Conservation (phyloP, 2,113 vertebrate genomes). For the Andinoacara biseriatus region DNA sequence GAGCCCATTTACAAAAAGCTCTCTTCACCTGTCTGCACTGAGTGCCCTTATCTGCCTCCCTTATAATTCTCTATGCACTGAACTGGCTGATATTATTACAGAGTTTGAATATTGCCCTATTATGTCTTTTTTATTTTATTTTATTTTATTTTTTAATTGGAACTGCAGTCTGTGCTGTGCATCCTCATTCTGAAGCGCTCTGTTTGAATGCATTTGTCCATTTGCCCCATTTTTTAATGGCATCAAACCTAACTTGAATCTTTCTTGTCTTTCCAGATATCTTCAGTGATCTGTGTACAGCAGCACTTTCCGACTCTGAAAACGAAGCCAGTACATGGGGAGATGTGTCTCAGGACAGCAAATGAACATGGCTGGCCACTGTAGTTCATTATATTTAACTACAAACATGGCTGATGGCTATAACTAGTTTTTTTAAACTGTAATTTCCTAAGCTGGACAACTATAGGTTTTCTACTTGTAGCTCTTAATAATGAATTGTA, state of each 20-base stretch:
- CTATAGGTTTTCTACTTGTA: constrained; percentile 24
- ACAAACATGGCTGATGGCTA: background rate
- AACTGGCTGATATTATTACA: constrained; percentile 42
- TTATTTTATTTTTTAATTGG: background rate
- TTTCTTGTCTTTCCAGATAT: constrained; percentile 78
- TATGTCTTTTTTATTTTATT: background rate
- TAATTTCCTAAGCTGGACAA: constrained; percentile 8
- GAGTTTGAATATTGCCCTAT: constrained; percentile 21
- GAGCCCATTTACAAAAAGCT: constrained; percentile 17
- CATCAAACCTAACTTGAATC: constrained; percentile 14
- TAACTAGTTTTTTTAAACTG: constrained; percentile 24
- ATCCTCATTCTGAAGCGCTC: constrained; percentile 20
- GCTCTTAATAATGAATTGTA: constrained; percentile 11
- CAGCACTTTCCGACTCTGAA: constrained; percentile 79
- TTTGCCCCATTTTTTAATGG: background rate
- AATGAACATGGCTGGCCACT: constrained; percentile 54
- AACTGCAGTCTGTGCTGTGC: constrained; percentile 26
- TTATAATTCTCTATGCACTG: constrained; percentile 29
- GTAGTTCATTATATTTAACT: constrained; percentile 15
- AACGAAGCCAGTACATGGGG: constrained; percentile 74
- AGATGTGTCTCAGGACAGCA: constrained; percentile 79
- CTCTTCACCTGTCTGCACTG: constrained; percentile 29
- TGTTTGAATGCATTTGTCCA: background rate
- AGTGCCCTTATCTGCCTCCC: constrained; percentile 24
- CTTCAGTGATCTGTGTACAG: constrained; percentile 83